Base-by-base conservation (phyloP, 2,797 vertebrate genomes). In the Cossypha niveicapilla region DNA sequence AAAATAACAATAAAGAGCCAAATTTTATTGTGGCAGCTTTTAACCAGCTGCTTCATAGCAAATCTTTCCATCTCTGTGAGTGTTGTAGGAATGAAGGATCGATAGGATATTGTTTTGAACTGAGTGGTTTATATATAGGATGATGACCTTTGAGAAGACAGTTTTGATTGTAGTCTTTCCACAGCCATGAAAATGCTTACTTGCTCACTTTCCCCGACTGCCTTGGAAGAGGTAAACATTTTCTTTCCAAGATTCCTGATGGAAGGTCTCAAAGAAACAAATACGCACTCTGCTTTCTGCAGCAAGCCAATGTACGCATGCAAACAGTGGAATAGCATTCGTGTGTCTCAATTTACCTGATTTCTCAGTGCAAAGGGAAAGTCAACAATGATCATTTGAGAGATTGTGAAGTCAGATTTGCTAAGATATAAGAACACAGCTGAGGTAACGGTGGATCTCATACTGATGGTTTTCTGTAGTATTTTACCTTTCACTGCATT, bases 131-230 rank as follows among this genome's bases (percentile, higher is more conserved):
- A 45, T 75, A 11, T 83, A 28, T 12, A 72, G n/a, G 66, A 47
- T 39, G 11, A 37, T 87, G 72, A 54, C 50, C 68, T 88, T 82
- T 80, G 30, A 83, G 61, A 83, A 58, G 42, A 67, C 34, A 91
- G 30, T 68, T 87, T 92, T 87, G 53, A 42, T 50, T 88, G 60
- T 84, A 28, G 58, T 87, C 48, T 92, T 93, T 80, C 68, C 57
- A 68, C 0, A 1, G 42, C 28, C 15, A 1, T 83, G 73, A 83
- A 95, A 86, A 81, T 61, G 21, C 50, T 92, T 60, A 19, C 24
- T 86, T 83, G n/a, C 15, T 91, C 8, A 15, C 54, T 74, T 71
- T 87, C 15, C 42, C 9, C 28, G 47, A 54, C 76, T 68, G 88
- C 72, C 63, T 80, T 75, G 47, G 71, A 92, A 81, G 73, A 92